Evolutionary conservation across 1,140 invertebrate species (phyloP), one percentile per base, ranked within the genome.

Genomic region (Apis florea): DNA sequence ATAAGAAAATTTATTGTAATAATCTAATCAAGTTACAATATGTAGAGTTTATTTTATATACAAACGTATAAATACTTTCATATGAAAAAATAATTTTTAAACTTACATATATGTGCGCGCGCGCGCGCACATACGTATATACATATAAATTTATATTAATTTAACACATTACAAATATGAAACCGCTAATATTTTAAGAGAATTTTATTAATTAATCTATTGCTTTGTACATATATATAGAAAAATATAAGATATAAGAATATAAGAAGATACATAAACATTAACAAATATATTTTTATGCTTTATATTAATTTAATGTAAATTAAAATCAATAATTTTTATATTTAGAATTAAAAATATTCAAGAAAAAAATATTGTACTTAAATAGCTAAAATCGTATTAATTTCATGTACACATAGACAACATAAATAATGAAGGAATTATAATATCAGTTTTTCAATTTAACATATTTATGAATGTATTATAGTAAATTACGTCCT

Each of bases 381-480:
- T 81, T 81, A 75, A 74, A 47, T 80, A 81, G 49, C 21, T 59
- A n/a, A 59, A 67, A 26, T 72, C 21, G 47, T 54, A 81, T 49
- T 81, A 71, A 49, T 79, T 49, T n/a, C 1, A 40, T 79, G 74
- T 76, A 76, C 51, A 67, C 49, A 40, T 40, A 26, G 54, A 78
- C 10, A 51, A 53, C 49, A 15, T 68, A 74, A 73, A 49, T 64
- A 56, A 40, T 13, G 15, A 53, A 40, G 31, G 31, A 61, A 77
- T 59, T 79, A 75, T 83, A 83, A 54, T 4, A 53, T 19, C 21
- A 68, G 40, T 24, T 77, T 21, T 61, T 6, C 64, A 19, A 40
- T 15, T 53, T 76, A 86, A 73, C 67, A 69, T 83, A 83, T 88
- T 86, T 75, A 84, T 84, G 49, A 81, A 81, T 40, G 75, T 85